Evolutionary conservation across 2,888 invertebrate genomes (phyloP), one percentile per base, ranked within the genome.

Genomic region (Augochlorella aurata): DNA sequence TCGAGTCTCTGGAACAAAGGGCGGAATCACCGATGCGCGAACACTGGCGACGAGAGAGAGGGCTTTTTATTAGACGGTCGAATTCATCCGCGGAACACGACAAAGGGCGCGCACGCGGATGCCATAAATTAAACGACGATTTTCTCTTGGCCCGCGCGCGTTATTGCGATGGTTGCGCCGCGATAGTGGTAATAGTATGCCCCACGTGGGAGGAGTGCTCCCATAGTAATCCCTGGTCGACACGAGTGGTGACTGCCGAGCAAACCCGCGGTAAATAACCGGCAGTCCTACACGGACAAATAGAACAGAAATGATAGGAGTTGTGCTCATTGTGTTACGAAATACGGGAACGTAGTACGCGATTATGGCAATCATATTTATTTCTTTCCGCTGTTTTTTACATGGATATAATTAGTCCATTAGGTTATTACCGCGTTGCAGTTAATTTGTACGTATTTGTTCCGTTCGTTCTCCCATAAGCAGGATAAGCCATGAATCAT

Each of bases 21-120:
- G 83, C 82, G 84, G 83, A 86, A 84, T 77, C 83, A 77, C 69
- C 86, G 87, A 87, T 88, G 88, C 86, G 83, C 85, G 77, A 85
- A 86, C 74, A 65, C 58, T 66, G 54, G n/a, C 77, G 12, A 12
- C 4, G 54, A n/a, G 1, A 16, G 18, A n/a, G 45, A 58, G 47
- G 38, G 70, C 71, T 70, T 79, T 79, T 70, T 72, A 78, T 73
- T 81, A 74, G 38, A 67, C 66, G 79, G 67, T 63, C 77, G 85
- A 77, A 77, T 77, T 77, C 81, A 67, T 77, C 54, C 77, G 29
- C 54, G 71, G 14, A 61, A 61, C 65, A 61, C 38, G 38, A 83
- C 82, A 79, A 71, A 54, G 54, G 69, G 3, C 38, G 58, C 18
- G 54, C 72, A 68, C 74, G 75, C 75, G 76, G 74, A 81, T 68